phyloP scores from a whole-genome alignment of 1,140 invertebrate species.

The Calycopis cecrops region DNA sequence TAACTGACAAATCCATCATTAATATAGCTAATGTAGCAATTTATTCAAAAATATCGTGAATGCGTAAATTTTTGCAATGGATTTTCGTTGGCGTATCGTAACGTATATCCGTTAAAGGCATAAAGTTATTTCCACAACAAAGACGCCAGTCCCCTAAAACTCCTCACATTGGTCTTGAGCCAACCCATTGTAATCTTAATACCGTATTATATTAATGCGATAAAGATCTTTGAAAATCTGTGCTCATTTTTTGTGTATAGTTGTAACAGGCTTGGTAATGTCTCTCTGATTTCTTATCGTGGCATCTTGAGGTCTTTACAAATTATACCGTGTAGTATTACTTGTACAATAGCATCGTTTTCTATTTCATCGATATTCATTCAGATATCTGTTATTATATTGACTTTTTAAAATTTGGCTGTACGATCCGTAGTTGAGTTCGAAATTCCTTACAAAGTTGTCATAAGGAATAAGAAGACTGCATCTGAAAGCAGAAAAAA shows the following conservation, averaged over 20 bases:
- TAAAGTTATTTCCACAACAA: slow-evolving; percentile 73
- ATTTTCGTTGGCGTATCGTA: slow-evolving; percentile 24
- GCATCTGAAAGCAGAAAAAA: too few relatives aligned
- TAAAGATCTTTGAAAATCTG: slow-evolving; percentile 65
- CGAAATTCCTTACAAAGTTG: too few relatives aligned
- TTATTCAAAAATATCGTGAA: slow-evolving; percentile 1
- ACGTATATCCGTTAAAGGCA: slow-evolving; percentile 40
- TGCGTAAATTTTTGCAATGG: neutral
- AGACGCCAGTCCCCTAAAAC: slow-evolving; percentile 50
- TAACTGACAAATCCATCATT: too few relatives aligned
- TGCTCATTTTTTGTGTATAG: slow-evolving; percentile 44
- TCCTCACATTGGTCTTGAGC: slow-evolving; percentile 68
- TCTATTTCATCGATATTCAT: too few relatives aligned
- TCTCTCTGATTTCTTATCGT: slow-evolving; percentile 26
- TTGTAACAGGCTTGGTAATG: neutral
- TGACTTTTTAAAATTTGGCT: neutral
- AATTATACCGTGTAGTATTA: slow-evolving; percentile 31
- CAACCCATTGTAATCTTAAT: slow-evolving; percentile 70
- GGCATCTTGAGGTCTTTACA: neutral
- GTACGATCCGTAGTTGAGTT: neutral
- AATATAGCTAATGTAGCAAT: too few relatives aligned
- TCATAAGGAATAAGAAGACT: too few relatives aligned
- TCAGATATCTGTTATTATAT: too few relatives aligned
- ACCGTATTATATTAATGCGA: slow-evolving; percentile 72
- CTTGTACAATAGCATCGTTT: too few relatives aligned